Evolutionary conservation across 2,797 vertebrate species (phyloP).

Genomic region (Martes flavigula): DNA sequence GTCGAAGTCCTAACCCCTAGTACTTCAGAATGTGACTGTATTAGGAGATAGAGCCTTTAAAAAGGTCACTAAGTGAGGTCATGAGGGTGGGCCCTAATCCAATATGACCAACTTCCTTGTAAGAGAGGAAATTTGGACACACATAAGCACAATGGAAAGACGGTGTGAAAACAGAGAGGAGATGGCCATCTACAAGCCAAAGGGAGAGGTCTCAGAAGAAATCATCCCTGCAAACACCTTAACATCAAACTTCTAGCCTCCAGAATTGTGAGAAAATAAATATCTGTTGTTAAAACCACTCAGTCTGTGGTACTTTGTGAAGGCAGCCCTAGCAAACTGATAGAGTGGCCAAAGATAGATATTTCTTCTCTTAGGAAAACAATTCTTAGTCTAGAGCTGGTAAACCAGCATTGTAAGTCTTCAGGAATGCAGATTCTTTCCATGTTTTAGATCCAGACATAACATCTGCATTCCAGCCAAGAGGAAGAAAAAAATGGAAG

Average conservation of each 20-base stretch:
- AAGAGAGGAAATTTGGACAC: not conserved
- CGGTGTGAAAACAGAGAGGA: not conserved
- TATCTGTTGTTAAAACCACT: not conserved
- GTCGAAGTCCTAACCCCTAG: not conserved
- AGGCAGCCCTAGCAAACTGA: not conserved
- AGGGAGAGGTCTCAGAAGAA: not conserved
- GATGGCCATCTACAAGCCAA: not conserved
- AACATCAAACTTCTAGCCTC: not conserved
- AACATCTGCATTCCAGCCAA: not conserved
- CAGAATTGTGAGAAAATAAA: not conserved
- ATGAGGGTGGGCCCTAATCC: not conserved
- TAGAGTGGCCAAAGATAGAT: not conserved
- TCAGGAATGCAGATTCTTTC: not conserved
- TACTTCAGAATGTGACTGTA: not conserved
- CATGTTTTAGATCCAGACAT: not conserved
- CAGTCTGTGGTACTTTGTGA: not conserved
- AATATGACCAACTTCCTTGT: not conserved
- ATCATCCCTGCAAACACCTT: not conserved
- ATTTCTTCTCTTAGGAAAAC: not conserved
- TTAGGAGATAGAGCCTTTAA: not conserved
- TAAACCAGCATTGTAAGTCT: not conserved
- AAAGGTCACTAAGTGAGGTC: not conserved
- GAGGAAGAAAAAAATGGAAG: not conserved
- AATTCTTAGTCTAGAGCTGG: not conserved
- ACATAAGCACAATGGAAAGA: not conserved